Conservation (phyloP, 2,797 vertebrate species). For the Podarcis siculus region DNA sequence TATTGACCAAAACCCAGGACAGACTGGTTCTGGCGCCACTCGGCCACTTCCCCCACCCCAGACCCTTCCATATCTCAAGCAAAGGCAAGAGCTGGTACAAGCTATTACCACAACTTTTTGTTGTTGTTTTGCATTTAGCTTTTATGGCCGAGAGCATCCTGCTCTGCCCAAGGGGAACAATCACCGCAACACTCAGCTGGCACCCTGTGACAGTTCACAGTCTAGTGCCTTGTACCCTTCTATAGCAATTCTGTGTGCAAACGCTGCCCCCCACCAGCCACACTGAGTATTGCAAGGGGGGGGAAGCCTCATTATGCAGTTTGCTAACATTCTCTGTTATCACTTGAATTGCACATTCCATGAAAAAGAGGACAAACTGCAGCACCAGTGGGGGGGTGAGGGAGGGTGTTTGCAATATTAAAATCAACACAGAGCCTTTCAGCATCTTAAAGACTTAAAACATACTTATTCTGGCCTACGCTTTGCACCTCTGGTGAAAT, state of each 20-base stretch:
- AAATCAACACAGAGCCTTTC: neutral
- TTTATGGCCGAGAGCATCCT: neutral
- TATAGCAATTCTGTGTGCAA: neutral
- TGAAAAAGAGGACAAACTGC: too few relatives aligned
- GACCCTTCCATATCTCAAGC: too few relatives aligned
- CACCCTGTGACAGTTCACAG: neutral
- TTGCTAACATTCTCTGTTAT: neutral
- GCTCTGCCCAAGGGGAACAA: neutral
- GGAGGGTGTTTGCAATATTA: neutral
- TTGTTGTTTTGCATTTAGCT: neutral
- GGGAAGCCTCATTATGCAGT: neutral
- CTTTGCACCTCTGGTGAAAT: too few relatives aligned
- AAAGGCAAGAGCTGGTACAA: neutral
- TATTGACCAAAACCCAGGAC: neutral
- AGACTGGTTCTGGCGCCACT: neutral
- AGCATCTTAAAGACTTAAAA: neutral
- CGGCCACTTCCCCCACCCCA: too few relatives aligned
- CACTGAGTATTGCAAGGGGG: neutral
- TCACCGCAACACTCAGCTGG: neutral
- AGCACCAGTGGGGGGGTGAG: too few relatives aligned
- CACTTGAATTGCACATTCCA: too few relatives aligned
- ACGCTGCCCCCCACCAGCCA: neutral
- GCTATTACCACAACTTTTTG: neutral
- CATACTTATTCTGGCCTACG: neutral
- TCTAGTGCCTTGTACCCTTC: too few relatives aligned